Base-by-base conservation (phyloP, 2,113 vertebrate species). In the Calyptomena viridis region DNA sequence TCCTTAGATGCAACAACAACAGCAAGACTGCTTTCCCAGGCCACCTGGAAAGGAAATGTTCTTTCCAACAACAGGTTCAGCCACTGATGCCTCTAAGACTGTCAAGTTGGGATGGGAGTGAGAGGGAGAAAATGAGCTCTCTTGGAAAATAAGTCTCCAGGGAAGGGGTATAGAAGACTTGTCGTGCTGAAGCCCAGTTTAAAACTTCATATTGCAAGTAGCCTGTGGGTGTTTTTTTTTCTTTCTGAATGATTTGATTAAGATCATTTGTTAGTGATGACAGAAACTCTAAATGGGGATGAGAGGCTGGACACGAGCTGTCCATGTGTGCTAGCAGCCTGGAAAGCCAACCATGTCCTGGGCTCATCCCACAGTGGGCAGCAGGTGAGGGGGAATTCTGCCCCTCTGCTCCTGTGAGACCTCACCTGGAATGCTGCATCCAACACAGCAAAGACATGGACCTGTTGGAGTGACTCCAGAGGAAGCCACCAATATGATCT, bases 151-250 rank as follows among this genome's bases (percentile, higher is more conserved):
- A 19, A 44, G 13, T 13, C 25, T 49, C 2, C 14, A 31, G 19
- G 10, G 28, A 46, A 74, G 15, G 39, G 8, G 6, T 15, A 4
- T 18, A 27, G 21, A 56, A n/a, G 22, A 9, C 16, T 71, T 17
- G 40, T 31, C 2, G 2, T 18, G 31, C 30, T 44, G 8, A 33
- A 52, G 11, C 10, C 19, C 12, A 9, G 8, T 14, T 40, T 22
- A 25, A 50, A 64, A 46, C 22, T 22, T 74, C 0, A 33, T 37
- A 5, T 5, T 71, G 22, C 18, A 23, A 39, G 22, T 20, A 35
- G 1, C 3, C 13, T 5, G 21, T 23, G 20, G 14, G 3, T 1
- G 1, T 30, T 9, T 13, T 52, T 30, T n/a, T 39, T 7, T 30
- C 14, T 24, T 73, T 37, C 21, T 5, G 28, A 40, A 56, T 31